Base-by-base conservation (phyloP, 1,140 invertebrate species). In the Macrostomum lignano region DNA sequence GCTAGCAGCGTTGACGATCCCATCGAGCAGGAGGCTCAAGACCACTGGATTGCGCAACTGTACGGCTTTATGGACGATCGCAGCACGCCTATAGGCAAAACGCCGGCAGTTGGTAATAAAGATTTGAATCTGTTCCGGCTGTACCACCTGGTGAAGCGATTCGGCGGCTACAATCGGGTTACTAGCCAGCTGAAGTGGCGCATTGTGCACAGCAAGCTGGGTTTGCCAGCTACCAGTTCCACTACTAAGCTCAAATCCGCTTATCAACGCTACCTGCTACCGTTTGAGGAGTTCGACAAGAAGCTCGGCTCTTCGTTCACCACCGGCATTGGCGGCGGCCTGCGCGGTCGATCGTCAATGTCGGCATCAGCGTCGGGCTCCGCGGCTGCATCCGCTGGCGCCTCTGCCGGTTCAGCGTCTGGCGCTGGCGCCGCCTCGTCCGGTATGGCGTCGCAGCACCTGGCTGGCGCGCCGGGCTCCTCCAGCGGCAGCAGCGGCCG, bases 51-150 rank as follows among this genome's bases (percentile, higher is more conserved):
- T 7, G 84, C 84, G 4, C 78, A 91, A 44, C 49, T 94, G 0
- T 91, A 88, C 54, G 91, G 91, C 58, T 93, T 88, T 47, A 88
- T 91, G 81, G 86, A 94, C 49, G 84, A 93, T 51, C 66, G 81
- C 42, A 47, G 78, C 7, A 91, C 84, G 1, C 82, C 84, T 0
- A 72, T 93, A 15, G 93, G 93, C 49, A 74, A 79, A 52, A 77
- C 73, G 39, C 82, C 84, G 0, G 72, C 70, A 36, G 75, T 93
- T 33, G 71, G 71, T 21, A 71, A 66, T 36, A 70, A 71, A 39
- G 82, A 93, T 48, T 70, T 94, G 20, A 81, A 93, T 57, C 60
- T 94, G 0, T 86, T 86, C 52, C 69, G 74, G 43, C 55, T 93
- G 3, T 93, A 84, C 51, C 67, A 62, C 69, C 41, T 59, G 21